Base-by-base conservation (phyloP, 1,140 invertebrate genomes). In the Patella vulgata region DNA sequence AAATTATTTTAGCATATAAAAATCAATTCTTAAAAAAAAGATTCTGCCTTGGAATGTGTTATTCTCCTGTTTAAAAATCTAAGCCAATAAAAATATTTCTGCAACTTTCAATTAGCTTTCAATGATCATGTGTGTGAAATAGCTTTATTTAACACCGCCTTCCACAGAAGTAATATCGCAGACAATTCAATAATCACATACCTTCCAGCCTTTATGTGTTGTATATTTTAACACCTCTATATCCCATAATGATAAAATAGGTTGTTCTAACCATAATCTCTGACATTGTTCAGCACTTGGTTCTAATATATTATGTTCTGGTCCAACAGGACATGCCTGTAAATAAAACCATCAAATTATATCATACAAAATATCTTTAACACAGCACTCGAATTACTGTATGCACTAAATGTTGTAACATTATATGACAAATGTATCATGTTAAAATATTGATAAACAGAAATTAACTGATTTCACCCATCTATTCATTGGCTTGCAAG, bases 301-400 rank as follows among this genome's bases (percentile, higher is more conserved):
- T 73, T 97, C 89, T 59, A 99, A 86, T 59, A 99, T 93, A 84
- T 99, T 99, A 0, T 91, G 91, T 78, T 97, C 95, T 0, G 97
- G 97, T 6, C 89, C 88, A 50, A 89, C 82, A 1, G 88, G 88
- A 74, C 88, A 89, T 14, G 84, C 83, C 85, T 86, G 60, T 6
- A 59, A 44, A 42, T 8, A 65, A 51, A 36, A 36, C 14, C 5
- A 36, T 36, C 33, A 36, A 36, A 36, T 36, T 36, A 8, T 36
- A 36, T 14, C 33, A 36, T 36, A n/a, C n/a, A n/a, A n/a, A n/a
- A n/a, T n/a, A n/a, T n/a, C n/a, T n/a, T n/a, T n/a, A n/a, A n/a
- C n/a, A n/a, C n/a, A n/a, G n/a, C n/a, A n/a, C n/a, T n/a, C n/a
- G n/a, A n/a, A n/a, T n/a, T n/a, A n/a, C n/a, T n/a, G n/a, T n/a